Base-by-base conservation (phyloP, 2,797 vertebrate species). In the Myiothlypis coronata region DNA sequence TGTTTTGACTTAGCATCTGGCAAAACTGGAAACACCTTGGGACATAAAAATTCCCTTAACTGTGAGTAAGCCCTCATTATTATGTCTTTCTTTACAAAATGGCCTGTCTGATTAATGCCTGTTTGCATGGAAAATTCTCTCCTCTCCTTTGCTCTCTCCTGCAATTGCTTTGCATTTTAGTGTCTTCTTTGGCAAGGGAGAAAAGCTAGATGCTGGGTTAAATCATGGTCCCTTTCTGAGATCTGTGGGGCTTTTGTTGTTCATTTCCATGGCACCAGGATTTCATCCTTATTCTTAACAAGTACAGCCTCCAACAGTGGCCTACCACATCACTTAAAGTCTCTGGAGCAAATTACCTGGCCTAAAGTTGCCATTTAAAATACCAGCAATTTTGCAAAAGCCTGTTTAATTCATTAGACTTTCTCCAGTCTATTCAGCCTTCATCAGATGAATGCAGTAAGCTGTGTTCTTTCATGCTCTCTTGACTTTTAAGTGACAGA, bases 51-150 rank as follows among this genome's bases (percentile, higher is more conserved):
- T 89, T 90, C 80, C 77, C 91, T 90, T 79, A 87, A 86, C 79
- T 91, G 89, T 96, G 87, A 96, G 90, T 91, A 95, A 96, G 89
- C 70, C 47, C n/a, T 91, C 70, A 30, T 90, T 93, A 94, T 71
- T 83, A 61, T 68, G 67, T 79, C 89, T 63, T 68, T 64, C 67
- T 52, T 86, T 56, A 82, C 69, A 82, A 96, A 94, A 76, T 50
- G 37, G 52, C 34, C 79, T 53, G 72, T 83, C 92, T 90, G 93
- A 86, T 95, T 96, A 94, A 96, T 65, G 89, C 55, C 67, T 91
- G 56, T 81, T 92, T 63, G 71, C 41, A 71, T 20, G 68, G 92
- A 96, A 96, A 96, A 94, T 57, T 92, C 46, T 92, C 81, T 90
- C 46, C 30, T 83, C 60, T 89, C 47, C 83, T 91, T 79, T 63